A percentile compares a stretch with the other conserved stretches of the same genome.
phyloP scores from a whole-genome alignment of 2,113 vertebrate genomes.

The Seriola aureovittata region DNA sequence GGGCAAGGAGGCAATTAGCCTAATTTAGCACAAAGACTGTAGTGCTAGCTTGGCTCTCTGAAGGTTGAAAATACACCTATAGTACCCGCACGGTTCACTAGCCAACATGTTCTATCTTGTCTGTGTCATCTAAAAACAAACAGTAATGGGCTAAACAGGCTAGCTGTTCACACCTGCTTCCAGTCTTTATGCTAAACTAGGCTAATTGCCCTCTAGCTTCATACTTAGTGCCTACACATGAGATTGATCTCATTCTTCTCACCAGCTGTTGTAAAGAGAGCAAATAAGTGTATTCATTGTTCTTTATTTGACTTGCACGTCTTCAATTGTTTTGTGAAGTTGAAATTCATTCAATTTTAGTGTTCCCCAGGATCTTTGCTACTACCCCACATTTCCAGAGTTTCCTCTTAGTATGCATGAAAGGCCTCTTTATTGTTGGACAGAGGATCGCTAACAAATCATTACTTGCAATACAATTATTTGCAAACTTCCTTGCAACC shows the following conservation, averaged over 20 bases:
- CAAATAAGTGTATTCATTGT: neutral
- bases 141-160: neutral
- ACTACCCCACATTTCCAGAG: neutral
- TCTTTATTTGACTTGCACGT: neutral
- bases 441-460: conserved; percentile 19
- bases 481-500: conserved; percentile 30
- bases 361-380: neutral
- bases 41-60: too few relatives aligned
- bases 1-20: too few relatives aligned
- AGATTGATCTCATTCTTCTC: neutral
- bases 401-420: neutral
- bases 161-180: neutral
- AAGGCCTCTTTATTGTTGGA: neutral
- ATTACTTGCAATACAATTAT: conserved; percentile 37
- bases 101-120: too few relatives aligned
- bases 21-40: too few relatives aligned
- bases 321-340: neutral
- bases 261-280: neutral
- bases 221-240: neutral
- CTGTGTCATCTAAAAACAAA: neutral
- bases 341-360: neutral
- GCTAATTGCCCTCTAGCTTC: neutral
- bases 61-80: too few relatives aligned
- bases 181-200: neutral
- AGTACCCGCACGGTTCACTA: too few relatives aligned